A percentile compares a stretch with the other conserved stretches of the same genome.
These are phyloP conservation scores for Brachionus manjavacas DNA, from an alignment of 1,140 invertebrate species.

Conservation along the genomic window DNA sequence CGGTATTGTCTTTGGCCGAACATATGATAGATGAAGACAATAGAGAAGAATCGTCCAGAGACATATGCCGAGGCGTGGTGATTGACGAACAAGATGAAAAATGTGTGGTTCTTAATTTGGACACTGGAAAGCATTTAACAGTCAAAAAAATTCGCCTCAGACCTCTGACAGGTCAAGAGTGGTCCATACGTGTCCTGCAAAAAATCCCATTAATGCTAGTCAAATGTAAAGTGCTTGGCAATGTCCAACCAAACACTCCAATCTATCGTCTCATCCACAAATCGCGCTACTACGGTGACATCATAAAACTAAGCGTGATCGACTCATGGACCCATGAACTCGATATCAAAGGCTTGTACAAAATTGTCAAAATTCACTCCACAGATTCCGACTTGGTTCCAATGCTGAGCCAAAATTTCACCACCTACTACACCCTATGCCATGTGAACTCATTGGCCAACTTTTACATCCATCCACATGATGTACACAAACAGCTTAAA, in stretches of 20 bases:
- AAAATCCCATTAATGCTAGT: background rate
- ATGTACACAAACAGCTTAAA: background rate
- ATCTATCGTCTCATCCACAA: background rate
- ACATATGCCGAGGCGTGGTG: background rate
- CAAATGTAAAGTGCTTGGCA: background rate
- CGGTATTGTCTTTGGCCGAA: background rate
- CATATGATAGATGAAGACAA: background rate
- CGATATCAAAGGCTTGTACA: background rate
- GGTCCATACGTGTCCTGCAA: background rate
- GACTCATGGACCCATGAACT: background rate
- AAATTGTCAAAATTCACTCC: background rate
- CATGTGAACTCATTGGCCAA: background rate
- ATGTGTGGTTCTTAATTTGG: slow-evolving; percentile 7
- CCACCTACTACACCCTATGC: background rate
- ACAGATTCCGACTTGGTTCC: background rate
- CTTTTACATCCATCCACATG: slow-evolving; percentile 21
- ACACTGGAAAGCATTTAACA: slow-evolving; percentile 35
- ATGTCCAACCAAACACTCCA: background rate
- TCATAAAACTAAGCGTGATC: background rate
- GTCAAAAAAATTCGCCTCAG: background rate
- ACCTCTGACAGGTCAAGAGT: background rate
- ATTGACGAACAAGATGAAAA: background rate
- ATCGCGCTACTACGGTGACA: background rate
- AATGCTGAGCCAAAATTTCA: background rate
- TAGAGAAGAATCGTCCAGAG: background rate